Conservation (phyloP, 2,113 vertebrate genomes). For the Etheostoma cragini region DNA sequence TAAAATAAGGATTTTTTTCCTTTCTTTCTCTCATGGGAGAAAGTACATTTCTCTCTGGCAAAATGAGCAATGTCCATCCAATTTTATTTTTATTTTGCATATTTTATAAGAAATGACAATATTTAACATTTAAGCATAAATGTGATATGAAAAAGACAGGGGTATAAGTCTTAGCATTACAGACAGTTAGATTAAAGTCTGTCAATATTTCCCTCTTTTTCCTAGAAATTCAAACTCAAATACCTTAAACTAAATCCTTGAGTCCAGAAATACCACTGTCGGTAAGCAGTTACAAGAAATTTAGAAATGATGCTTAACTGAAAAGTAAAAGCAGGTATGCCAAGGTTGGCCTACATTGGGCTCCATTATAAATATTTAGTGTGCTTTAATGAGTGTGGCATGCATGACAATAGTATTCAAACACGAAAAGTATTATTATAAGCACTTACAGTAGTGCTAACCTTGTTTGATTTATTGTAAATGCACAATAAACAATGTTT, state of each 20-base stretch:
- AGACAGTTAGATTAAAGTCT: background rate
- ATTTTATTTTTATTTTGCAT: conserved; percentile 7
- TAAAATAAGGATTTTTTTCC: conserved; percentile 8
- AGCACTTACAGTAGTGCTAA: background rate
- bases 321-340: too few species aligned
- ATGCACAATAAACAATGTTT: too few species aligned
- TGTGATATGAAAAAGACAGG: background rate
- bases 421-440: background rate
- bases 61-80: background rate
- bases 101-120: background rate
- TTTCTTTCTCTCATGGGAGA: background rate
- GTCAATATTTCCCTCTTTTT: background rate
- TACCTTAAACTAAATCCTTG: background rate
- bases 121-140: conserved; percentile 9
- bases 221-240: background rate
- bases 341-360: background rate
- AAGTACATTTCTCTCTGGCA: background rate
- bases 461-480: background rate
- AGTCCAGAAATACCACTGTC: conserved; percentile 1
- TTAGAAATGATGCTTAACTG: background rate
- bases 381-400: too few species aligned
- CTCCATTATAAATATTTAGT: too few species aligned
- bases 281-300: background rate
- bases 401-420: background rate
- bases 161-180: background rate